Evolutionary conservation across 2,797 vertebrate species (phyloP), one percentile per base, ranked within the genome.

Genomic region (Alosa sapidissima): DNA sequence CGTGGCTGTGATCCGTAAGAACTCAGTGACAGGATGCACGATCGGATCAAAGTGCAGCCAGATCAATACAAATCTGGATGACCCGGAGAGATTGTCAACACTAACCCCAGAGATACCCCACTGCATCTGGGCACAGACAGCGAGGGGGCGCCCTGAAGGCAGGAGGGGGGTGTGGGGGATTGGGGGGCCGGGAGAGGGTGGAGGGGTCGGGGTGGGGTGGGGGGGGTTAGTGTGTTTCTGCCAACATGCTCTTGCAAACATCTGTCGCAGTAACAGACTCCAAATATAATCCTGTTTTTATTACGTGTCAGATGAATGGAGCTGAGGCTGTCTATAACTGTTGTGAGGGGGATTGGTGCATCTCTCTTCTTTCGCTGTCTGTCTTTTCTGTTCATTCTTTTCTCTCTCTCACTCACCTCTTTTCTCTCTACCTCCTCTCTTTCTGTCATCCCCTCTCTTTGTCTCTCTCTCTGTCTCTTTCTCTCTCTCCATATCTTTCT

Each of bases 61-160:
- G 55, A 88, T 87, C 83, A 83, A 68, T 62, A 68, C 68, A 68
- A 36, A 84, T 86, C 48, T 81, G 58, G n/a, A 87, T 81, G 81
- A 81, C 85, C 81, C 21, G 11, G 82, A 68, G 82, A 81, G 81
- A 48, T 16, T 41, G 45, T 83, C 75, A 82, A 82, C 14, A 81
- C 54, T 45, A 72, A 72, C 65, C 65, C 65, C 65, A 36, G 33
- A 24, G 58, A 58, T 16, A 82, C 33, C 51, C 81, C 41, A 28
- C 52, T 81, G 78, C 41, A 33, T 52, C n/a, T 48, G 33, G 16
- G 48, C 24, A 51, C 19, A 83, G 72, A 54, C 41, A 10, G 13
- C 10, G 28, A 72, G 65, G 65, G 13, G 33, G 28, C 14, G 13
- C 65, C 65, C 33, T 14, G 65, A 28, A 72, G 65, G 33, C 65